phyloP scores from a whole-genome alignment of 1,140 invertebrate species.

The Eumaeus atala region DNA sequence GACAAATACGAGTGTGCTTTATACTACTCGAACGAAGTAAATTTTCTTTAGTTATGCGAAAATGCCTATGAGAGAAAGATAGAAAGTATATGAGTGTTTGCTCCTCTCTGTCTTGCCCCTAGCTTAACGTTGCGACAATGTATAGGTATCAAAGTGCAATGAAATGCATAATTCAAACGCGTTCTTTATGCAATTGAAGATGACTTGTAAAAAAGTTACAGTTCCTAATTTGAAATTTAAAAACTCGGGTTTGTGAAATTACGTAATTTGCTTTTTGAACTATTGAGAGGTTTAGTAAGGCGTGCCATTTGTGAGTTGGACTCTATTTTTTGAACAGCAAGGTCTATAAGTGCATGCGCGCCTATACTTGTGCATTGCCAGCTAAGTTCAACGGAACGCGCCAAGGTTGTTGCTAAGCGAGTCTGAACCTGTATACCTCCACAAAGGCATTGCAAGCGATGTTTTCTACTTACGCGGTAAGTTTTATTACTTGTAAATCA shows the following conservation, averaged over 20 bases:
- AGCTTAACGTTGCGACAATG: too few relatives aligned
- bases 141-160: background rate
- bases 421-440: slow-evolving; percentile 10
- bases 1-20: too few relatives aligned
- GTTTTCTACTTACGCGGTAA: background rate
- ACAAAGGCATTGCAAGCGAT: background rate
- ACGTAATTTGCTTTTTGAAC: slow-evolving; percentile 6
- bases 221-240: slow-evolving; percentile 8
- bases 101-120: too few relatives aligned
- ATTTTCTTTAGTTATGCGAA: too few relatives aligned
- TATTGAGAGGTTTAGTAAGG: background rate
- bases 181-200: background rate
- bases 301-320: background rate
- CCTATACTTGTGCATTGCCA: background rate
- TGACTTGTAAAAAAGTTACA: background rate
- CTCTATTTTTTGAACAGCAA: background rate
- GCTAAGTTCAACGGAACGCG: slow-evolving; percentile 33
- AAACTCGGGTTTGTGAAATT: slow-evolving; percentile 1
- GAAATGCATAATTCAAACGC: background rate
- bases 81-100: too few relatives aligned
- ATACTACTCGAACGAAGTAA: too few relatives aligned
- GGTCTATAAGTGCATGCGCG: slow-evolving; percentile 3
- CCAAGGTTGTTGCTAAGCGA: slow-evolving; percentile 38
- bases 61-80: too few relatives aligned
- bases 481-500: slow-evolving; percentile 2